A percentile compares a stretch with the other conserved stretches of the same genome.
phyloP scores from a whole-genome alignment of 2,113 vertebrate species.

The Xenus cinereus region DNA sequence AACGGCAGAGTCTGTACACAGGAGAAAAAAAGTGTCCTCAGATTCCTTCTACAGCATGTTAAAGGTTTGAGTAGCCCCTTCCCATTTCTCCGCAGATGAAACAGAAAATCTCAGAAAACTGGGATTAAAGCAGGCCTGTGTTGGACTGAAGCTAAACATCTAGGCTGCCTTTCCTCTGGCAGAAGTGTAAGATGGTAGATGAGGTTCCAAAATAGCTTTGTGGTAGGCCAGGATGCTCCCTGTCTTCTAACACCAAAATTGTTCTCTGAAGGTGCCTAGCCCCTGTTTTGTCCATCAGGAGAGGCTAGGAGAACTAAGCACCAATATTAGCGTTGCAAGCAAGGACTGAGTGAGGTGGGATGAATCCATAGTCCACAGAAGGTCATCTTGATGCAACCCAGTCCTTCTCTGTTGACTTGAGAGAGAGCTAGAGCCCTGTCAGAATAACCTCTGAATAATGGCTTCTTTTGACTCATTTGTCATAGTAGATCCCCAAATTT shows the following conservation, averaged over 20 bases:
- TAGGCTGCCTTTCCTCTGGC: neutral
- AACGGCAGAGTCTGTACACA: fast-evolving
- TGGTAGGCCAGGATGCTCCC: neutral
- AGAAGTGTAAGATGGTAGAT: neutral
- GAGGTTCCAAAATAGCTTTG: neutral
- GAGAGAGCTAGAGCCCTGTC: neutral
- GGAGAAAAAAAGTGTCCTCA: neutral
- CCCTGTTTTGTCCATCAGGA: neutral
- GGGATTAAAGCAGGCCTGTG: neutral
- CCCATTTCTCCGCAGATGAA: neutral
- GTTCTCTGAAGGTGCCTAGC: neutral
- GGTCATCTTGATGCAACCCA: neutral
- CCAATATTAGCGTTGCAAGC: neutral
- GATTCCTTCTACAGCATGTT: neutral
- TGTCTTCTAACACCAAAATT: neutral
- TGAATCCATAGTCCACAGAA: neutral
- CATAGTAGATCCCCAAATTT: neutral
- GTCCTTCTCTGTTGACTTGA: neutral
- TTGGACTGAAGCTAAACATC: neutral
- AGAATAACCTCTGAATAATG: neutral
- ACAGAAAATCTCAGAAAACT: neutral
- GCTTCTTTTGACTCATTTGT: neutral
- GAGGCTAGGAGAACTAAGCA: neutral
- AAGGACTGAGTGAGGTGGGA: neutral
- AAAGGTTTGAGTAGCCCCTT: neutral